phyloP scores from a whole-genome alignment of 2,797 vertebrate genomes.

The Acridotheres tristis region DNA sequence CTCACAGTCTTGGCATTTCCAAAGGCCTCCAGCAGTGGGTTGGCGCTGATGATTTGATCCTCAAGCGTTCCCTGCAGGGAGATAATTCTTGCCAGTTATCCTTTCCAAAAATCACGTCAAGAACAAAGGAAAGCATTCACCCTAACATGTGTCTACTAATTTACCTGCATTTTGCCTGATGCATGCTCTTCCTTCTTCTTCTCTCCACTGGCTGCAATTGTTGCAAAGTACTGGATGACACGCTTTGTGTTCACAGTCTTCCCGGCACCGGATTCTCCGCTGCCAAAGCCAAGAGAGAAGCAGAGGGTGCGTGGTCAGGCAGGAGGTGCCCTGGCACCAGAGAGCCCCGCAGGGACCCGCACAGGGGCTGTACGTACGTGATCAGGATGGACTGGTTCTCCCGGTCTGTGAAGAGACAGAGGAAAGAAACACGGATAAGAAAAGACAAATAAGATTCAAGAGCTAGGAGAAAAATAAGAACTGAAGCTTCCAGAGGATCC shows the following conservation, averaged over 20 bases:
- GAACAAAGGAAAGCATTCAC: not conserved
- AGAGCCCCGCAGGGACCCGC: not conserved
- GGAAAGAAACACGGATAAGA: not conserved
- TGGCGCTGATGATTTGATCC: constrained; percentile 82
- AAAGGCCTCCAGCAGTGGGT: constrained; percentile 91
- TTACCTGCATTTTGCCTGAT: constrained; percentile 59
- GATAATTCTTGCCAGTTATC: not conserved
- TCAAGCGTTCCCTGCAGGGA: constrained; percentile 76
- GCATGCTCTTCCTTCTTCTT: constrained; percentile 80
- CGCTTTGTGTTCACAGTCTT: constrained; percentile 95
- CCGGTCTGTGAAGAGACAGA: constrained; percentile 70
- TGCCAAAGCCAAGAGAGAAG: constrained; percentile 41
- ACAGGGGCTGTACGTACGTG: not conserved
- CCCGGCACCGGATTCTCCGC: constrained; percentile 77
- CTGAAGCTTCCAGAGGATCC: not conserved
- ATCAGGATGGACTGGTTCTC: constrained; percentile 61
- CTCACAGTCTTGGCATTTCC: constrained; percentile 90
- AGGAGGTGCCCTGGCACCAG: not conserved
- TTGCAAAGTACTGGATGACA: constrained; percentile 96
- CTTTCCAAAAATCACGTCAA: not conserved
- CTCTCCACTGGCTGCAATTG: constrained; percentile 84
- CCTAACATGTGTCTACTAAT: not conserved
- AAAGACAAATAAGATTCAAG: not conserved
- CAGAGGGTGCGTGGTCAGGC: constrained; percentile 20
- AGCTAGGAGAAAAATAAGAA: not conserved